A percentile compares a stretch with the other conserved stretches of the same genome.
phyloP scores from a whole-genome alignment of 2,113 vertebrate species.

The Chaetops frenatus region DNA sequence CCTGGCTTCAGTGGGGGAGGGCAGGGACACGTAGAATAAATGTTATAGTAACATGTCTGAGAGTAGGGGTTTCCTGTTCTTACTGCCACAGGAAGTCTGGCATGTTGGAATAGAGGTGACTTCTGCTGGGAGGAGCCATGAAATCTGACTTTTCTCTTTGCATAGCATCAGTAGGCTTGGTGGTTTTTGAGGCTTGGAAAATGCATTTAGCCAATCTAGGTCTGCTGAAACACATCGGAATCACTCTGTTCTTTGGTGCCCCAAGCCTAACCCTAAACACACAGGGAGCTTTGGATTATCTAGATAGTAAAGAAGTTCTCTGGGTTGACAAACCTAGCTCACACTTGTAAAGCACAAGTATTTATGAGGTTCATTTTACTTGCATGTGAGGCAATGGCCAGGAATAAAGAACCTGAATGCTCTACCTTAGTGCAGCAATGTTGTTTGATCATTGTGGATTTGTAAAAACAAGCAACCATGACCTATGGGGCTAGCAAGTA shows the following conservation, averaged over 20 bases:
- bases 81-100: neutral
- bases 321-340: neutral
- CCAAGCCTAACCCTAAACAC: neutral
- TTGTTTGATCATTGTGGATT: neutral
- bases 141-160: neutral
- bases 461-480: neutral
- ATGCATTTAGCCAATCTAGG: neutral
- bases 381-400: neutral
- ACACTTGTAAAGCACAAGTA: neutral
- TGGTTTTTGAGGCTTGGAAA: neutral
- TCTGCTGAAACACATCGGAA: neutral
- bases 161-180: neutral
- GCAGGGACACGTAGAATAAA: neutral
- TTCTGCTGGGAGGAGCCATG: neutral
- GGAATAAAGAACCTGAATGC: neutral
- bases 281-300: neutral
- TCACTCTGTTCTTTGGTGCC: neutral
- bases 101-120: neutral
- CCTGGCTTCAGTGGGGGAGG: neutral
- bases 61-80: neutral
- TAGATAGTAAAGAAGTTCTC: neutral
- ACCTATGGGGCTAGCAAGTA: neutral
- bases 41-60: neutral
- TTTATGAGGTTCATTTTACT: neutral
- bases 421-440: neutral